phyloP scores from a whole-genome alignment of 2,797 vertebrate genomes.

The Chiroxiphia lanceolata region DNA sequence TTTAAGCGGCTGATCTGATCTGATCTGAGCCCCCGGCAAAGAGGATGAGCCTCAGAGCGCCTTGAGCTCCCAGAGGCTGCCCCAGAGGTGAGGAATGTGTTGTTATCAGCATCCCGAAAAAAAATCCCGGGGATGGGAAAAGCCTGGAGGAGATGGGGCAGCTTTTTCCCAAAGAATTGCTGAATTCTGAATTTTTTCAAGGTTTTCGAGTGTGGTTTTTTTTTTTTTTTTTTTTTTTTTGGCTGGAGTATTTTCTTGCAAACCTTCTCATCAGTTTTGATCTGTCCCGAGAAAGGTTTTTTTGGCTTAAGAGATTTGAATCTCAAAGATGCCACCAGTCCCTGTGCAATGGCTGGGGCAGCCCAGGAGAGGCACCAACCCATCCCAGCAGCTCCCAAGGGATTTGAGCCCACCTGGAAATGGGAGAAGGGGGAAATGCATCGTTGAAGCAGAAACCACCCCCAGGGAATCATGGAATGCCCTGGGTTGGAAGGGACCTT shows the following conservation, averaged over 20 bases:
- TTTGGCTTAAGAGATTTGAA: background rate
- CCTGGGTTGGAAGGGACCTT: accelerated
- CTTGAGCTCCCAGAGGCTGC: conserved; percentile 21
- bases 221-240: background rate
- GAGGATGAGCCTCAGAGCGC: background rate
- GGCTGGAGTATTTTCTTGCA: background rate
- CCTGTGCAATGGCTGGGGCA: accelerated
- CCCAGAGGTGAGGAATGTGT: conserved; percentile 22
- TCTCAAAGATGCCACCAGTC: background rate
- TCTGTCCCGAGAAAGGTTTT: background rate
- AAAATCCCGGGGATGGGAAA: background rate
- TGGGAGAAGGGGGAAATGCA: background rate
- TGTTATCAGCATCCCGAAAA: background rate
- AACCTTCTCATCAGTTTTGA: accelerated
- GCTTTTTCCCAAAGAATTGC: background rate
- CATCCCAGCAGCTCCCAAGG: background rate
- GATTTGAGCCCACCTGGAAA: background rate
- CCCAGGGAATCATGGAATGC: background rate
- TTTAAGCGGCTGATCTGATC: conserved; percentile 10
- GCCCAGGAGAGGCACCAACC: background rate
- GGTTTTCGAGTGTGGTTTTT: background rate
- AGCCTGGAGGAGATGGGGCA: background rate
- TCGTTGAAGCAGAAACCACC: background rate
- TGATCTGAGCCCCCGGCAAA: conserved; percentile 24
- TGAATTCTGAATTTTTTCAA: background rate